Conservation (phyloP, 2,113 vertebrate species). For the Hydrochoerus hydrochaeris region DNA sequence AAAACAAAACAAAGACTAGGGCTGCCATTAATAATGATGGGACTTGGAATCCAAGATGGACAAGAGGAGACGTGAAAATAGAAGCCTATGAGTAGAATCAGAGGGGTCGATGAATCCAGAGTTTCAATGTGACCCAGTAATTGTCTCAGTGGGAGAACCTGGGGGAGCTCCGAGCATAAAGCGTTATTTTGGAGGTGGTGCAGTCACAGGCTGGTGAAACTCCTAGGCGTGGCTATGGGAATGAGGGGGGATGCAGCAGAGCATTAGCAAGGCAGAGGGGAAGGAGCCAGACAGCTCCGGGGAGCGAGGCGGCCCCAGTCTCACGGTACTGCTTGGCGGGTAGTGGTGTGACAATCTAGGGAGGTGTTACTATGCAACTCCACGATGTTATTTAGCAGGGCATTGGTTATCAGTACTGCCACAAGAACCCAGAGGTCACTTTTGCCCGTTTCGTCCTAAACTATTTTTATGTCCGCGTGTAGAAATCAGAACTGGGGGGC, state of each 20-base stretch:
- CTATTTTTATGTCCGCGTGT: background rate
- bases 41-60: background rate
- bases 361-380: slow-evolving; percentile 38
- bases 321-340: slow-evolving; percentile 27
- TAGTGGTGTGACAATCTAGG: background rate
- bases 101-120: background rate
- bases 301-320: background rate
- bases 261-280: slow-evolving; percentile 10
- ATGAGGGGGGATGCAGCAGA: background rate
- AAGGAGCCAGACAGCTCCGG: slow-evolving; percentile 27
- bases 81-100: background rate
- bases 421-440: background rate
- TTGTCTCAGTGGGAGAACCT: background rate
- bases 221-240: background rate
- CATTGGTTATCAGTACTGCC: background rate
- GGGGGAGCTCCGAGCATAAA: background rate
- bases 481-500: background rate
- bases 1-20: background rate
- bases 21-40: background rate
- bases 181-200: slow-evolving; percentile 43
- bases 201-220: background rate
- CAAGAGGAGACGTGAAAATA: background rate
- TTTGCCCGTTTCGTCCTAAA: background rate
- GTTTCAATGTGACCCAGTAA: background rate
- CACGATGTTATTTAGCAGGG: slow-evolving; percentile 10